Percentiles rank a stretch among this genome's conserved stretches.
phyloP scores from a whole-genome alignment of 1,140 invertebrate genomes.

The Drosophila insularis region DNA sequence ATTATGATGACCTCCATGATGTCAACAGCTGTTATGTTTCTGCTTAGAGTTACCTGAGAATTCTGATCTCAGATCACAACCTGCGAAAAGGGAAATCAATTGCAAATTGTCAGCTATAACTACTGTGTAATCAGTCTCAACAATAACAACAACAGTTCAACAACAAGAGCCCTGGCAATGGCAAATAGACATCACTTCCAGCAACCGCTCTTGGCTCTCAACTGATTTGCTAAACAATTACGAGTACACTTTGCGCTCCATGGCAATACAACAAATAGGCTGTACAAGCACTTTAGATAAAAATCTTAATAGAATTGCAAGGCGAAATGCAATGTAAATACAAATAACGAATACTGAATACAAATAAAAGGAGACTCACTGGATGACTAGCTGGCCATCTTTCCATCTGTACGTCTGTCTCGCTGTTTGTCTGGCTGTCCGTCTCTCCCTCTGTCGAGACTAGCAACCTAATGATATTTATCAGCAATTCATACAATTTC shows the following conservation, averaged over 20 bases:
- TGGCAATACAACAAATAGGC: conserved; percentile 63
- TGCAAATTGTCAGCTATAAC: conserved; percentile 73
- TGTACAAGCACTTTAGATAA: conserved; percentile 75
- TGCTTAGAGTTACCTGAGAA: conserved; percentile 13
- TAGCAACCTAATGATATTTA: conserved; percentile 75
- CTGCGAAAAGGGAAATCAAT: conserved; percentile 19
- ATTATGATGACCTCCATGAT: conserved; percentile 42
- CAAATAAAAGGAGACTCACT: background rate
- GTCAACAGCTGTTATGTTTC: too few species aligned
- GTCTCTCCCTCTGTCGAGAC: too few species aligned
- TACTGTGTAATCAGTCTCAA: conserved; percentile 68
- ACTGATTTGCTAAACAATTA: conserved; percentile 78
- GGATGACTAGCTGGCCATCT: background rate
- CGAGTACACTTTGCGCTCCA: conserved; percentile 51
- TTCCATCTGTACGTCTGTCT: background rate
- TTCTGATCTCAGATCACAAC: too few species aligned
- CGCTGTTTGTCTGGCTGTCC: background rate
- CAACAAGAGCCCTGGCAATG: conserved; percentile 37
- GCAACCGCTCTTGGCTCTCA: conserved; percentile 35
- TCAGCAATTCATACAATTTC: conserved; percentile 80
- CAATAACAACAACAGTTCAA: conserved; percentile 31
- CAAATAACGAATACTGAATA: conserved; percentile 18
- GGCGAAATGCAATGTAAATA: conserved; percentile 72
- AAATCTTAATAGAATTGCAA: conserved; percentile 78
- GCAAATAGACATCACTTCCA: conserved; percentile 32